phyloP scores from a whole-genome alignment of 2,797 vertebrate species.

The Smutsia temminckii region DNA sequence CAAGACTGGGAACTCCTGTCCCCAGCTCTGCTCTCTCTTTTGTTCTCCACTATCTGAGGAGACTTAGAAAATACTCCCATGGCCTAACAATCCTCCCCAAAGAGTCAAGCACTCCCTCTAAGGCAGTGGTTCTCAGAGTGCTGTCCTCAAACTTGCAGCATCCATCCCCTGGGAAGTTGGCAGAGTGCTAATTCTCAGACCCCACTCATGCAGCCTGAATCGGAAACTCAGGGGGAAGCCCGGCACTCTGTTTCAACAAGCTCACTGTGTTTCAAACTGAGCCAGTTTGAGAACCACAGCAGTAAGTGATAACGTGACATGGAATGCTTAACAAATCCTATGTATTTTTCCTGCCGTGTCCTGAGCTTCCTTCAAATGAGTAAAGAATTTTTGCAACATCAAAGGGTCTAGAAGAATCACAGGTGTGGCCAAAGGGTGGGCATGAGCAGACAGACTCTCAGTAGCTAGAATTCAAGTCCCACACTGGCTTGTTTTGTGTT shows the following conservation, averaged over 20 bases:
- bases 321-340: background rate
- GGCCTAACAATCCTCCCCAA: background rate
- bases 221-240: background rate
- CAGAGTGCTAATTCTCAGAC: background rate
- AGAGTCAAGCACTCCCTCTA: background rate
- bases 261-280: background rate
- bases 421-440: background rate
- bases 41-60: background rate
- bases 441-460: accelerated
- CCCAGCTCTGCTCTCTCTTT: background rate
- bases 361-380: background rate
- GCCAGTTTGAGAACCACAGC: background rate
- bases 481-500: background rate
- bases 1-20: background rate
- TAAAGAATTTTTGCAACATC: background rate
- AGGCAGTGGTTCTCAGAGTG: background rate
- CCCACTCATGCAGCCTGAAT: background rate
- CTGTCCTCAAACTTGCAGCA: background rate
- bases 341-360: background rate
- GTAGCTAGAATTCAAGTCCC: background rate
- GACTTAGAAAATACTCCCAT: background rate
- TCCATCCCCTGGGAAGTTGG: background rate
- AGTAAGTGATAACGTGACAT: background rate
- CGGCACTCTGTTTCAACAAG: background rate
- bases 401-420: background rate